Evolutionary conservation across 2,797 vertebrate species (phyloP), one percentile per base, ranked within the genome.

Genomic region (Sylvilagus floridanus): DNA sequence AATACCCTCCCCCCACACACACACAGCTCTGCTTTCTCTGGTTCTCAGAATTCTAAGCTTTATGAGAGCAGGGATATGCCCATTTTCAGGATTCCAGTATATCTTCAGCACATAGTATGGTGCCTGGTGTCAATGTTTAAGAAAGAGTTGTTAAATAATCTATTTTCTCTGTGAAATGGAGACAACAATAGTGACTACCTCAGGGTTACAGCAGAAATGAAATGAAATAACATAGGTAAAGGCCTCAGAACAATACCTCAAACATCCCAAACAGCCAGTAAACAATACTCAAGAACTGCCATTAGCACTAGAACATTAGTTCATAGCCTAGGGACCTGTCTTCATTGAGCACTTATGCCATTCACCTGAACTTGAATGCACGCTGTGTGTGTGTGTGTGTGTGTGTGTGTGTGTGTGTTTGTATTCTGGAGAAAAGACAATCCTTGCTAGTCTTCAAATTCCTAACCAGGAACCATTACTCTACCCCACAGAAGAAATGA

Each of bases 91-190:
- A 47, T 13, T 26, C 26, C n/a, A 2, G 4, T 52, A 4, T 47
- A 16, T 89, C n/a, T 16, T 81, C 50, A 69, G 50, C 42, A 69
- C 16, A 69, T 69, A 57, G 4, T 4, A 21, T 47, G 19, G 4
- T n/a, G 22, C 17, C 42, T 60, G 26, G 24, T 14, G 60, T 57
- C 11, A 30, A 42, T 84, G 35, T 76, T 86, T 52, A 76, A 32
- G 8, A 93, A 86, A 75, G 54, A 69, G 7, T 30, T 85, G 54
- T 62, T 65, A 86, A 92, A 83, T 62, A 84, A 88, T 82, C 82
- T 81, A 57, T 35, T 88, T 86, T 88, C 62, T 78, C 63, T 22
- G 11, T 68, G 90, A 92, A 93, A 57, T 6, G 37, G 19, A 91
- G 13, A 75, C 42, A 60, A 77, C 37, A 75, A 62, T 17, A 10